A percentile compares a stretch with the other conserved stretches of the same genome.
phyloP scores from a whole-genome alignment of 2,888 invertebrate species.

The Tholera decimalis region DNA sequence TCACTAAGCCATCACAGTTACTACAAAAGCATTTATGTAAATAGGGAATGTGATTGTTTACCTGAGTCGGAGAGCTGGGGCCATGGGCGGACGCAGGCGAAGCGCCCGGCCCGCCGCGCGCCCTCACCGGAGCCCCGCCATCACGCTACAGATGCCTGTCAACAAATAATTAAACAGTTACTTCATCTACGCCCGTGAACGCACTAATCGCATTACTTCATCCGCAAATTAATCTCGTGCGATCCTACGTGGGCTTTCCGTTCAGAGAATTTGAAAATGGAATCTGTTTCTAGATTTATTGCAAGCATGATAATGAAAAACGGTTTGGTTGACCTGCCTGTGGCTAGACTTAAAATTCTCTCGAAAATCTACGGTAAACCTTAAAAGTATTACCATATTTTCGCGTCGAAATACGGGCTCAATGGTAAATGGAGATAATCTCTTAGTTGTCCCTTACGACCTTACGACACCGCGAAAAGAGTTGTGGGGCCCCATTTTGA shows the following conservation, averaged over 20 bases:
- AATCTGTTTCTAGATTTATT: not conserved
- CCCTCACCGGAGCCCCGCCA: conserved; percentile 87
- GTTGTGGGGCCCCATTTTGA: conserved; percentile 27
- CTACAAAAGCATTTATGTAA: conserved; percentile 28
- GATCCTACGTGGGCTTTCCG: conserved; percentile 7
- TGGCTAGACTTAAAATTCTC: not conserved
- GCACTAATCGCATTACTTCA: conserved; percentile 59
- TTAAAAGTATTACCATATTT: not conserved
- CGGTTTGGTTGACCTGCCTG: not conserved
- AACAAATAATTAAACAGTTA: conserved; percentile 72
- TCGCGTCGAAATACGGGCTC: not conserved
- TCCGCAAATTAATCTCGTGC: conserved; percentile 52
- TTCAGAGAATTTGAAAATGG: conserved; percentile 20
- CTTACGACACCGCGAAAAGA: conserved; percentile 16
- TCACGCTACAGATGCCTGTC: conserved; percentile 77
- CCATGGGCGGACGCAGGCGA: conserved; percentile 89
- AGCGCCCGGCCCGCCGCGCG: conserved; percentile 88
- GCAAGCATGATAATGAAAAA: not conserved
- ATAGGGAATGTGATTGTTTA: conserved; percentile 60
- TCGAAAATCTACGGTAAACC: not conserved
- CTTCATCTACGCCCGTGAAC: conserved; percentile 54
- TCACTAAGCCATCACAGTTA: conserved; percentile 13
- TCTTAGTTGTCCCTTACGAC: conserved; percentile 16
- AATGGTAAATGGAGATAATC: conserved; percentile 31
- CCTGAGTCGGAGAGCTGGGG: conserved; percentile 82